Conservation (phyloP, 2,888 invertebrate species). For the Cinara cedri region DNA sequence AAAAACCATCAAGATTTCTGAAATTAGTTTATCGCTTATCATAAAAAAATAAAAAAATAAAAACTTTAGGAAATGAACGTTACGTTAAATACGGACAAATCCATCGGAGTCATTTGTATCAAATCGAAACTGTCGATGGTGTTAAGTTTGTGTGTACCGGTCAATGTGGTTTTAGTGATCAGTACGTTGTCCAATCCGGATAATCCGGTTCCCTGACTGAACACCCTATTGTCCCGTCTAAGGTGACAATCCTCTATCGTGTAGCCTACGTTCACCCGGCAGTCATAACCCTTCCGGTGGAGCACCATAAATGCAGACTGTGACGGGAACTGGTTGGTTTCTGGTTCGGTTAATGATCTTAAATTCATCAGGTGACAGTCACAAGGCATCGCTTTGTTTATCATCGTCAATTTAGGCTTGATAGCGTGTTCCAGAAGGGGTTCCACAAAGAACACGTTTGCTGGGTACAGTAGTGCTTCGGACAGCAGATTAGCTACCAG, state of each 20-base stretch:
- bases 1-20: no score
- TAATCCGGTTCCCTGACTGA: slow-evolving; percentile 4
- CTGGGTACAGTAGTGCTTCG: slow-evolving; percentile 79
- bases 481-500: slow-evolving; percentile 76
- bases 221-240: slow-evolving; percentile 30
- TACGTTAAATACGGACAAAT: slow-evolving; percentile 60
- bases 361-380: slow-evolving; percentile 81
- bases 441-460: slow-evolving; percentile 77
- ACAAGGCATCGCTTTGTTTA: slow-evolving; percentile 70
- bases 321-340: slow-evolving; percentile 79
- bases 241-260: slow-evolving; percentile 60
- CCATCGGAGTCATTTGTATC: slow-evolving; percentile 60
- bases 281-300: slow-evolving; percentile 79
- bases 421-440: slow-evolving; percentile 38
- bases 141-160: slow-evolving; percentile 66
- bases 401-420: slow-evolving; percentile 8
- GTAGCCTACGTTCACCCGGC: slow-evolving; percentile 66
- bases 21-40: no score
- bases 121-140: slow-evolving; percentile 59
- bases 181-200: slow-evolving; percentile 58
- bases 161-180: slow-evolving; percentile 68
- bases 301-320: slow-evolving; percentile 77
- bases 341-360: slow-evolving; percentile 79
- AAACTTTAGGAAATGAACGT: slow-evolving; percentile 58
- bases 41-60: no score